These are phyloP conservation scores for Conops quadrifasciatus DNA, from an alignment of 2,888 invertebrate genomes.

Conservation along the genomic window DNA sequence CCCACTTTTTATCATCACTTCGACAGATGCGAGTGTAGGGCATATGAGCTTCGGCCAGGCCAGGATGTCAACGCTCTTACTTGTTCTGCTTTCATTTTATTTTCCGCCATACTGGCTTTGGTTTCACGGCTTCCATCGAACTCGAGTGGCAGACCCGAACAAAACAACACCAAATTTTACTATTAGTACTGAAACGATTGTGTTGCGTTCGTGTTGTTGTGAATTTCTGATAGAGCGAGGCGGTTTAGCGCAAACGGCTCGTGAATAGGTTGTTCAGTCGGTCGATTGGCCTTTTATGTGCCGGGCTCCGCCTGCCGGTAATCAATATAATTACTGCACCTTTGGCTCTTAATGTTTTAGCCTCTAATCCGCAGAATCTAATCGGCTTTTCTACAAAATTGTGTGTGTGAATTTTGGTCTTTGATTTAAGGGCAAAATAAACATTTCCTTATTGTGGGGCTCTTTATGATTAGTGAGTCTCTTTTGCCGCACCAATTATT, in stretches of 20 bases:
- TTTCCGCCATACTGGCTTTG: too few relatives aligned
- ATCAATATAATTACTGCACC: slow-evolving; percentile 30
- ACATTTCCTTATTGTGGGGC: too few relatives aligned
- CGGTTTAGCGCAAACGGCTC: slow-evolving; percentile 10
- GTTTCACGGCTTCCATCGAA: slow-evolving; percentile 16
- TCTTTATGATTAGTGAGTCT: too few relatives aligned
- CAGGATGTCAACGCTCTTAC: too few relatives aligned
- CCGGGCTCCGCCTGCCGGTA: slow-evolving; percentile 24
- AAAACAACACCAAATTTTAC: background rate
- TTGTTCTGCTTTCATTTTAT: too few relatives aligned
- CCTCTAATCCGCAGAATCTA: background rate
- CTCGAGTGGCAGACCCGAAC: background rate
- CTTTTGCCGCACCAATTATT: too few relatives aligned
- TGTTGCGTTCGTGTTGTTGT: slow-evolving; percentile 2
- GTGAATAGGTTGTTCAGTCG: slow-evolving; percentile 1
- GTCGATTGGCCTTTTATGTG: slow-evolving; percentile 25
- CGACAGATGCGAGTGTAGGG: too few relatives aligned
- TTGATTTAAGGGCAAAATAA: too few relatives aligned
- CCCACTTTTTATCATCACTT: too few relatives aligned
- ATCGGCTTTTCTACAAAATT: background rate
- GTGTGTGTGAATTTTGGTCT: too few relatives aligned
- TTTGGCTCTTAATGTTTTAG: slow-evolving; percentile 6
- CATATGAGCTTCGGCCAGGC: too few relatives aligned
- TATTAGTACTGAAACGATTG: slow-evolving; percentile 21
- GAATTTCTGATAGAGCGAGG: background rate